Conservation (phyloP, 2,113 vertebrate species). For the Oncorhynchus clarkii region DNA sequence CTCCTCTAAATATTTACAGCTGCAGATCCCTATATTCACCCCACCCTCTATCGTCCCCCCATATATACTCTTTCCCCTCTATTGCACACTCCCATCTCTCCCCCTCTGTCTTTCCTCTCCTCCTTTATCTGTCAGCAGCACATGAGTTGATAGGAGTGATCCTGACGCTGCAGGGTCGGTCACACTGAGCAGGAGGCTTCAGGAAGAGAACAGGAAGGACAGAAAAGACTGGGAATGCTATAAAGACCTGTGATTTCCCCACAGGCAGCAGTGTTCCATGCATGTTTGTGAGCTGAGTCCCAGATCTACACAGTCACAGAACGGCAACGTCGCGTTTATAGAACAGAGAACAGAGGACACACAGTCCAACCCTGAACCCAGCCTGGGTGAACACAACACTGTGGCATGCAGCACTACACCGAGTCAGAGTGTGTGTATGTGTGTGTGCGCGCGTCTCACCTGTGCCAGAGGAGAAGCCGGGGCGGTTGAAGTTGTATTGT, state of each 20-base stretch:
- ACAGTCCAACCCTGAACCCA: neutral
- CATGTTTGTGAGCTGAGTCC: slow-evolving; percentile 35
- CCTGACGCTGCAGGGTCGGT: neutral
- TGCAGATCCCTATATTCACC: slow-evolving; percentile 22
- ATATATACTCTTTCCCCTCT: no score
- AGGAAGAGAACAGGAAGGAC: neutral
- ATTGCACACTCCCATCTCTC: no score
- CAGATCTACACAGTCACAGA: slow-evolving; percentile 23
- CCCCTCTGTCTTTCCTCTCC: no score
- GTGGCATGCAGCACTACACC: neutral
- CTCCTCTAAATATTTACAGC: slow-evolving; percentile 54
- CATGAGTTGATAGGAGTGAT: no score
- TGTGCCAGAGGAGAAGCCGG: slow-evolving; percentile 92
- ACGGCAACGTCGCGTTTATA: slow-evolving; percentile 29
- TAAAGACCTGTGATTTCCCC: neutral
- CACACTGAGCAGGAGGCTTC: neutral
- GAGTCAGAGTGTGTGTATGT: neutral
- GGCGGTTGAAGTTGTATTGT: slow-evolving; percentile 91
- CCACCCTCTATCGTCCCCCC: neutral
- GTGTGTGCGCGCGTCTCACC: slow-evolving; percentile 63
- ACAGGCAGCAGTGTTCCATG: neutral
- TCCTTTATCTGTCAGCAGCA: no score
- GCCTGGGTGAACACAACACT: slow-evolving; percentile 11
- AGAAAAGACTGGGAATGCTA: neutral
- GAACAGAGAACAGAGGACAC: neutral